Evolutionary conservation across 1,140 invertebrate genomes (phyloP), one percentile per base, ranked within the genome.

Genomic region (Coenobita brevimanus): DNA sequence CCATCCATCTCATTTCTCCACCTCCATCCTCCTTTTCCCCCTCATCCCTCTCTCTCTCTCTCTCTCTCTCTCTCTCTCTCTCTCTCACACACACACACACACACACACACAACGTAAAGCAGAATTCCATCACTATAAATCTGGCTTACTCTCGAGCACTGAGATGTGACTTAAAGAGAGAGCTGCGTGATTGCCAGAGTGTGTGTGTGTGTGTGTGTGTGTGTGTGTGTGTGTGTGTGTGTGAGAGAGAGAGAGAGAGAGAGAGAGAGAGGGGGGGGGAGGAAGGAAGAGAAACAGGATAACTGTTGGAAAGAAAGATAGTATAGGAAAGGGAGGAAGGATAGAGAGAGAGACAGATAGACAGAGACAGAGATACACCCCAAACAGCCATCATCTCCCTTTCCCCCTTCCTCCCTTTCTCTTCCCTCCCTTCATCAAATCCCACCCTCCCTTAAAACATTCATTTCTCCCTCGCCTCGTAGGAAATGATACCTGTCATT

Each of bases 191-290:
- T 64, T 64, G 4, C 4, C 4, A 0, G 6, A 1, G 36, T 75
- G 33, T 75, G 36, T 75, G 71, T 75, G 33, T 43, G 71, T 75
- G 71, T 75, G 71, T 75, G 71, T 75, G 71, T 75, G 71, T 75
- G 41, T 75, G 38, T 43, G 0, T 43, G 36, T 43, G 15, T 75
- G 38, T 46, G 38, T 46, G 71, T 46, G 73, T 54, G 73, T 54
- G 73, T 78, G 73, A 10, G 73, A 27, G 73, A 54, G 21, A n/a
- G n/a, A n/a, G n/a, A n/a, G n/a, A n/a, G n/a, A n/a, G n/a, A n/a
- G n/a, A n/a, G n/a, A n/a, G n/a, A n/a, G n/a, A n/a, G n/a, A n/a
- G n/a, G n/a, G n/a, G n/a, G n/a, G n/a, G n/a, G n/a, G n/a, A n/a
- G n/a, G n/a, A n/a, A n/a, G n/a, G n/a, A n/a, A n/a, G n/a, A n/a